These are phyloP conservation scores for Diceros bicornis DNA, from an alignment of 2,797 vertebrate species.

Conservation along the genomic window DNA sequence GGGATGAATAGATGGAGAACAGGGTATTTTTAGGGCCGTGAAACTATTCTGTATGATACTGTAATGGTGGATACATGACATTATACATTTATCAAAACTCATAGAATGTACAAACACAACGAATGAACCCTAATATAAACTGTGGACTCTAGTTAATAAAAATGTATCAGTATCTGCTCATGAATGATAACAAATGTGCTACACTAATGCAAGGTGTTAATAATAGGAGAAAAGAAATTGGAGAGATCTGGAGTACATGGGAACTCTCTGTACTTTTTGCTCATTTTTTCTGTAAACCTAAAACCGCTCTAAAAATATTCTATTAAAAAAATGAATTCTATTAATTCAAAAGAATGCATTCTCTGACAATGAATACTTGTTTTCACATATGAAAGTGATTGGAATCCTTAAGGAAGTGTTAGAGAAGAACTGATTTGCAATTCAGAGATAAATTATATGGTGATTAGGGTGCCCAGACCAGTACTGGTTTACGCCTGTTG, in stretches of 20 bases:
- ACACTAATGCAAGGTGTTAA: background rate
- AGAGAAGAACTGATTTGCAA: slow-evolving; percentile 30
- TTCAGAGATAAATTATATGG: slow-evolving; percentile 13
- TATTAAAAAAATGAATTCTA: background rate
- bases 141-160: background rate
- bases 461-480: background rate
- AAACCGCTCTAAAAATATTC: background rate
- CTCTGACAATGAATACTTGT: background rate
- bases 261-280: background rate
- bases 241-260: background rate
- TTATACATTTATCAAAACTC: background rate
- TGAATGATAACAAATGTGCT: background rate
- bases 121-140: background rate
- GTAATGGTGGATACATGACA: background rate
- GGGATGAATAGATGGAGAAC: background rate
- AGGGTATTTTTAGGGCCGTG: background rate
- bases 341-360: background rate
- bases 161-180: background rate
- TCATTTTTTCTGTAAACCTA: background rate
- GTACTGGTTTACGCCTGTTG: background rate
- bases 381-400: slow-evolving; percentile 13
- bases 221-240: background rate
- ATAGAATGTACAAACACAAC: background rate
- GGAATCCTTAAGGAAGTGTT: slow-evolving; percentile 19
- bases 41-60: background rate